A percentile compares a stretch with the other conserved stretches of the same genome.
phyloP scores from a whole-genome alignment of 2,113 vertebrate species.

The Macrotis lagotis region DNA sequence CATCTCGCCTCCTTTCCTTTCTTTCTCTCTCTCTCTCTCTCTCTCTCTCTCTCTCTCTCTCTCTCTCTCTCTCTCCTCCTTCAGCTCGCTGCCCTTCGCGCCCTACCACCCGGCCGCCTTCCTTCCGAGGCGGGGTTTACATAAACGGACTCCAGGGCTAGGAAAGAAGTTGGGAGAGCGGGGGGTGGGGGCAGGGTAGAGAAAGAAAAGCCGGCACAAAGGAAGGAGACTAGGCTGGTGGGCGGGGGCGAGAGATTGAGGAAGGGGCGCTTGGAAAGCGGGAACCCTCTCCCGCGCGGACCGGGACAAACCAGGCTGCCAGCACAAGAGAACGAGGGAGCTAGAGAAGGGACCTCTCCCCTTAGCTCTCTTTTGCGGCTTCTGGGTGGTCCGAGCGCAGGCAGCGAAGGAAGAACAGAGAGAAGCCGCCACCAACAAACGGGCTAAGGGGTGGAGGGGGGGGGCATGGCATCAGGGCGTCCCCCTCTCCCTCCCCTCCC shows the following conservation, averaged over 20 bases:
- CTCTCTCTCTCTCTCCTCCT: constrained; percentile 65
- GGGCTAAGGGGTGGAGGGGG: constrained; percentile 64
- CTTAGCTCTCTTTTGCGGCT: constrained; percentile 58
- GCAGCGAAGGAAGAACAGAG: constrained; percentile 67
- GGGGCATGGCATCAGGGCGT: constrained; percentile 33
- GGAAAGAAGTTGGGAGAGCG: constrained; percentile 51
- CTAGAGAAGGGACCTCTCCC: constrained; percentile 65
- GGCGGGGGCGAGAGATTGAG: constrained; percentile 58
- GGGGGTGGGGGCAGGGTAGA: constrained; percentile 50
- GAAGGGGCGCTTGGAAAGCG: constrained; percentile 72
- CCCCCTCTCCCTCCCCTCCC: constrained; percentile 1
- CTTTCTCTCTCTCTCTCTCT: too few relatives aligned
- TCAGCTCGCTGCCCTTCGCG: constrained; percentile 75
- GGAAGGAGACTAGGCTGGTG: constrained; percentile 41
- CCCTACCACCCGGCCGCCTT: constrained; percentile 5
- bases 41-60: too few relatives aligned
- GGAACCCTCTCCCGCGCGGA: constrained; percentile 73
- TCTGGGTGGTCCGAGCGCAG: constrained; percentile 75
- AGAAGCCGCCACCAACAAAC: constrained; percentile 71
- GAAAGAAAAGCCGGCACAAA: constrained; percentile 41
- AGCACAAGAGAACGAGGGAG: background rate
- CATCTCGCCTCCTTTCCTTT: too few relatives aligned
- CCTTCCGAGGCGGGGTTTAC: constrained; percentile 78
- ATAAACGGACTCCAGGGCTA: constrained; percentile 70
- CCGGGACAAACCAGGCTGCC: constrained; percentile 74